These are phyloP conservation scores for Dromiciops gliroides DNA, from an alignment of 2,113 vertebrate genomes.

Conservation along the genomic window DNA sequence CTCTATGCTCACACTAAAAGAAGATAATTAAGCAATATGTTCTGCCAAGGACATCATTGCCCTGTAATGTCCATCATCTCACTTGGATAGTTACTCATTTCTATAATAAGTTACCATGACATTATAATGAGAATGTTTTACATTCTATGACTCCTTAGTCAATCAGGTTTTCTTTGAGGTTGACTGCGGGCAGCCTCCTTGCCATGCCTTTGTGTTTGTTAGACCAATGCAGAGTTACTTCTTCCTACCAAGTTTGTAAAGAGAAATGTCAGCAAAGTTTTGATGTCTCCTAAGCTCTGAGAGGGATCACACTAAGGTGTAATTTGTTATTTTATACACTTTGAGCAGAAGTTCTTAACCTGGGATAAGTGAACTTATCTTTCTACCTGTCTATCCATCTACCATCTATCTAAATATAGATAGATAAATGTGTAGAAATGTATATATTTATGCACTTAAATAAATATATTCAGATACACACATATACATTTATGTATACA, in stretches of 20 bases:
- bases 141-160: constrained; percentile 56
- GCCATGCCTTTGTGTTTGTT: constrained; percentile 49
- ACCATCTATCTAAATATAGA: background rate
- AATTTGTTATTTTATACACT: background rate
- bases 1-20: constrained; percentile 59
- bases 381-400: background rate
- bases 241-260: constrained; percentile 34
- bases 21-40: constrained; percentile 75
- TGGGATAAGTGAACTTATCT: background rate
- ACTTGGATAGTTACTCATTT: constrained; percentile 65
- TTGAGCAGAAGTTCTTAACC: background rate
- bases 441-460: background rate
- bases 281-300: background rate
- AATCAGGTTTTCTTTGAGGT: constrained; percentile 54
- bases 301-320: background rate
- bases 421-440: background rate
- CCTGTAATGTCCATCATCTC: constrained; percentile 59
- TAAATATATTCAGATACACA: no score
- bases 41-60: constrained; percentile 67
- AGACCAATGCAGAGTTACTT: constrained; percentile 16
- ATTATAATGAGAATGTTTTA: constrained; percentile 52
- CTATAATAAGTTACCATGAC: constrained; percentile 56
- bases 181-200: constrained; percentile 26
- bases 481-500: no score
- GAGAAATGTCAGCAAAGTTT: constrained; percentile 42